Evolutionary conservation across 2,888 invertebrate species (phyloP), one percentile per base, ranked within the genome.

Genomic region (Neoitamus cyanurus): DNA sequence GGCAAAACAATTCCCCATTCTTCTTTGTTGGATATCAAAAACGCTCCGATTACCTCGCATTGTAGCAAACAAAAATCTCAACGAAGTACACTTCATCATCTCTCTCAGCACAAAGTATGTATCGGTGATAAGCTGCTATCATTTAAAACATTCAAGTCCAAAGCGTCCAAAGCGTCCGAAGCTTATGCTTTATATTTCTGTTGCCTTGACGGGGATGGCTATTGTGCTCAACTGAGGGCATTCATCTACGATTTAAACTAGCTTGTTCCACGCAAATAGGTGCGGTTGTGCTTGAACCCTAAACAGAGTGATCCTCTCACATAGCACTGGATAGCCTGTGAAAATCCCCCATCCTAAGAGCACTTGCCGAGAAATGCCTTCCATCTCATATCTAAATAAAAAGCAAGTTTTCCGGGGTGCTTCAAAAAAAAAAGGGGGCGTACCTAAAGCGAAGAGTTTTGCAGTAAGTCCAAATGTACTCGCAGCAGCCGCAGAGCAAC

Each of bases 341-440:
- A 42, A 73, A 73, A 73, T 73, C 37, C 73, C 75, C 42, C 25
- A 20, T 28, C 25, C 25, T 25, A 20, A 42, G 73, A 46, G 20
- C 75, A 37, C 20, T 75, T 75, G 6, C 58, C 42, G 75, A 42
- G 42, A 46, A 46, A 75, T 46, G 42, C 42, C 42, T 37, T 75
- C n/a, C 42, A 75, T 75, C 25, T 75, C 37, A 20, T 42, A 75
- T 75, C 42, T 75, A 75, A 75, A 42, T 75, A 75, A 75, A 75
- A 73, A 75, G 25, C 58, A 25, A 37, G 37, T 75, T 75, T 73
- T 30, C 42, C 42, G 58, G 25, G 58, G 20, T 25, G 58, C 58
- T 58, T 58, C 58, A 58, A 58, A 58, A 58, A 25, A 25, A n/a
- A 4, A 13, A n/a, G 31, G 37, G 37, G 3, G 31, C 42, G 13